Evolutionary conservation across 2,113 vertebrate genomes (phyloP), one percentile per base, ranked within the genome.

Genomic region (Calyptommatus sinebrachiatus): DNA sequence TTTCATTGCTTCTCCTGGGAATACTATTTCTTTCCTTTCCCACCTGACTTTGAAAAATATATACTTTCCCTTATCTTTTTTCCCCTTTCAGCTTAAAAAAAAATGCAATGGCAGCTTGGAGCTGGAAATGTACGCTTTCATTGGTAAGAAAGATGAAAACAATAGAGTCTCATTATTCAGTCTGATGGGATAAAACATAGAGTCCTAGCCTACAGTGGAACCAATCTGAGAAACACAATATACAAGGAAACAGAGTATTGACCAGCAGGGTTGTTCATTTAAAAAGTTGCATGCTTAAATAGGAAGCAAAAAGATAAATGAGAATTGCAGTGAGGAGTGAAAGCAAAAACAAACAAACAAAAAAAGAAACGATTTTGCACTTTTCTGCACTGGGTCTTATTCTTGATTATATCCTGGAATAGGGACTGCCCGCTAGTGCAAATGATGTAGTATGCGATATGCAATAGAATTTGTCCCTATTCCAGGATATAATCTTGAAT

Each of bases 241-340:
- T 92, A 91, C 78, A 87, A 94, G 91, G 90, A 86, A 88, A 91
- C 83, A 89, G 92, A 93, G 95, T 91, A 89, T 87, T 93, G 92
- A 92, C 89, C 94, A 92, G 86, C 89, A 95, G 92, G 87, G 88
- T 88, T 93, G 87, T 89, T 94, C 83, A 92, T 7, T 50, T 89
- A 92, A 94, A 94, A 91, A 80, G 87, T 89, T 89, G 93, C 95
- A 96, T 96, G 95, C 95, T 93, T 89, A 93, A 92, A 92, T 89
- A 90, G 93, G 94, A 91, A 94, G 91, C 91, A 90, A 94, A 93
- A 28, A 28, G 3, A 46, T 24, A 90, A 8, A 48, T 20, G 35
- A 70, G 21, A 93, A 92, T 93, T 91, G 92, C 91, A 90, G 90
- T 81, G 88, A 91, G 89, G 93, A 92, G 91, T 92, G 93, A 91